Evolutionary conservation across 2,888 invertebrate genomes (phyloP).

Genomic region (Druceiella hillmani): DNA sequence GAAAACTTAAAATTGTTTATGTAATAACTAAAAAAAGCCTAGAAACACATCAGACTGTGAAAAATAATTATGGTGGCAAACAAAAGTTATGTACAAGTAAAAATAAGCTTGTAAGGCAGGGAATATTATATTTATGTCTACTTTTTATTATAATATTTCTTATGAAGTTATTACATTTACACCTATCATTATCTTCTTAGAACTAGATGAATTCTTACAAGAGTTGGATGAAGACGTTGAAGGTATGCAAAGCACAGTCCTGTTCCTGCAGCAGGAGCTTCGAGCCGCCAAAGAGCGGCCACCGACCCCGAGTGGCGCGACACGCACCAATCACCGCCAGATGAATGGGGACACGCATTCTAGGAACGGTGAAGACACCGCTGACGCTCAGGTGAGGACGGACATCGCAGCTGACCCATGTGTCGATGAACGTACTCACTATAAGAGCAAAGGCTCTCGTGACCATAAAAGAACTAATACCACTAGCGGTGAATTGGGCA

Average conservation of each 20-base stretch:
- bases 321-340: slow-evolving; percentile 23
- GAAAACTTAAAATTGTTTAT: no score
- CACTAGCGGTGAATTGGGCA: slow-evolving; percentile 9
- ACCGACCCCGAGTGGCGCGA: slow-evolving; percentile 14
- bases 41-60: neutral
- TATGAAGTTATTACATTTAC: neutral
- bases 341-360: slow-evolving; percentile 14
- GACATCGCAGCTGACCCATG: slow-evolving; percentile 31
- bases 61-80: neutral
- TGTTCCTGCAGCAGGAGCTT: slow-evolving; percentile 89
- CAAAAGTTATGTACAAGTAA: neutral
- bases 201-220: slow-evolving; percentile 91
- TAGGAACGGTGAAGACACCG: slow-evolving; percentile 31
- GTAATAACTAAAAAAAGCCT: no score
- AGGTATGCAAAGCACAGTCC: slow-evolving; percentile 96
- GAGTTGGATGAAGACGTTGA: slow-evolving; percentile 97
- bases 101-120: neutral
- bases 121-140: no score
- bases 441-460: slow-evolving; percentile 11
- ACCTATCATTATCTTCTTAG: slow-evolving; percentile 44
- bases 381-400: slow-evolving; percentile 35
- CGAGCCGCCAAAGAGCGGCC: slow-evolving; percentile 73
- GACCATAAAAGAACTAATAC: slow-evolving; percentile 12
- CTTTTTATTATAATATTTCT: no score
- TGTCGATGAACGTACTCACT: slow-evolving; percentile 41